Percentiles rank a stretch among this genome's conserved stretches.
Evolutionary conservation across 2,797 vertebrate genomes (phyloP).

Genomic region (Jordanella pulchra): DNA sequence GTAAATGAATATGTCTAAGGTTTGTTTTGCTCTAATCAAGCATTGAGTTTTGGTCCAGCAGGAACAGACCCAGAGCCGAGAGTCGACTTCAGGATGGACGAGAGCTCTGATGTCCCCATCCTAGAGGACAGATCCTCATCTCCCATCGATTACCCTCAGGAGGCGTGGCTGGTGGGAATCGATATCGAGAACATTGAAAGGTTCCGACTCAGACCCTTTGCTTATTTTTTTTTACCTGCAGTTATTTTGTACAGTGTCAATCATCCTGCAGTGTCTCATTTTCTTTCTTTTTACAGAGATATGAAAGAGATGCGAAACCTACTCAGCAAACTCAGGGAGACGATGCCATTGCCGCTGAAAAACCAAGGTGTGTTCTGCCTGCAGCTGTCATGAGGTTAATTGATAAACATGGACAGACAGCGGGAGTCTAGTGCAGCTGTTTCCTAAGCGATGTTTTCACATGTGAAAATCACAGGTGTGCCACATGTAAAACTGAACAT

Average conservation of each 20-base stretch:
- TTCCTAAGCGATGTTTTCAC: too few relatives aligned
- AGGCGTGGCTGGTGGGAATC: conserved; percentile 91
- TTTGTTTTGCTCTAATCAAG: background rate
- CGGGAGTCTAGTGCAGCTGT: too few relatives aligned
- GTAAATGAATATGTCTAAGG: background rate
- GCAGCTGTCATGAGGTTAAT: background rate
- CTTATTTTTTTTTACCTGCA: too few relatives aligned
- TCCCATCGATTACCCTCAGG: conserved; percentile 86
- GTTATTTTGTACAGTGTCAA: background rate
- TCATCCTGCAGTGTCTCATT: background rate
- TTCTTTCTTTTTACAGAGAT: conserved; percentile 81
- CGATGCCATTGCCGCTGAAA: conserved; percentile 97
- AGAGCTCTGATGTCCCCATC: conserved; percentile 89
- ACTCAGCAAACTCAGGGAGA: conserved; percentile 99
- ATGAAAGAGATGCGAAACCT: conserved; percentile 98
- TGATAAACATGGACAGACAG: too few relatives aligned
- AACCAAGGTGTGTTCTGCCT: conserved; percentile 88
- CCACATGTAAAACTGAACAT: too few relatives aligned
- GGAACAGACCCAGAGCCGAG: conserved; percentile 86
- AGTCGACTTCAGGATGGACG: conserved; percentile 88
- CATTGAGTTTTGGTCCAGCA: conserved; percentile 39
- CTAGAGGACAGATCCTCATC: conserved; percentile 89
- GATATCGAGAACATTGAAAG: conserved; percentile 95
- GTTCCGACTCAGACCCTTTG: conserved; percentile 61
- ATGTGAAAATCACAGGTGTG: too few relatives aligned